Percentiles rank a stretch among this genome's conserved stretches.
These are phyloP conservation scores for Melinaea menophilus DNA, from an alignment of 2,888 invertebrate genomes.

Conservation along the genomic window DNA sequence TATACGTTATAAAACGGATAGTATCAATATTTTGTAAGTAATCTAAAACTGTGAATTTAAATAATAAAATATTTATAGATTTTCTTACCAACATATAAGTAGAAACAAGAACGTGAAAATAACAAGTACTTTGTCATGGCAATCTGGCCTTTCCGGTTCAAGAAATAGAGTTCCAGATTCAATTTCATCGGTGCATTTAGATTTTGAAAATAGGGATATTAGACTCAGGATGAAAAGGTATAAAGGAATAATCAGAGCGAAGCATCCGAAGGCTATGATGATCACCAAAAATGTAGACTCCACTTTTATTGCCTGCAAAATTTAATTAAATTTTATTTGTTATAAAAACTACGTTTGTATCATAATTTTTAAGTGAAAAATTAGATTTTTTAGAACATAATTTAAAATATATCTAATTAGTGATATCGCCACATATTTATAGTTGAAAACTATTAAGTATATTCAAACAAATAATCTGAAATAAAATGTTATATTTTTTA, in stretches of 20 bases:
- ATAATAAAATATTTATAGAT: constrained; percentile 9
- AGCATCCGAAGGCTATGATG: constrained; percentile 79
- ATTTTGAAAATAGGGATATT: constrained; percentile 68
- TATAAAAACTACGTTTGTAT: neutral
- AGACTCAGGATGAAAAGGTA: constrained; percentile 73
- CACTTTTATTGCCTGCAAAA: constrained; percentile 82
- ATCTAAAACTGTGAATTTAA: neutral
- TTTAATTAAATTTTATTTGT: constrained; percentile 17
- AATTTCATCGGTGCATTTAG: constrained; percentile 57
- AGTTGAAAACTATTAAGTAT: too few species aligned
- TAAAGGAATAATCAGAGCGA: constrained; percentile 81
- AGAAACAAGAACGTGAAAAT: constrained; percentile 61
- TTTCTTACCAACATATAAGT: constrained; percentile 66
- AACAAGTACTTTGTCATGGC: constrained; percentile 60
- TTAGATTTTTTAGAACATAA: too few species aligned
- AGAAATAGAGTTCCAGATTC: constrained; percentile 68
- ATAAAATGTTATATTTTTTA: too few species aligned
- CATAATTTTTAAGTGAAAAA: too few species aligned
- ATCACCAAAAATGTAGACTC: constrained; percentile 83
- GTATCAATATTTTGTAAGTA: neutral
- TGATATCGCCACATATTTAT: too few species aligned
- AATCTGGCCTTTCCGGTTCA: constrained; percentile 55
- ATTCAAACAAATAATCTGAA: too few species aligned
- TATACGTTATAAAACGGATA: too few species aligned
- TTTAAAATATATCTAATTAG: too few species aligned